Evolutionary conservation across 2,797 vertebrate species (phyloP), one percentile per base, ranked within the genome.

Genomic region (Selene dorsalis): DNA sequence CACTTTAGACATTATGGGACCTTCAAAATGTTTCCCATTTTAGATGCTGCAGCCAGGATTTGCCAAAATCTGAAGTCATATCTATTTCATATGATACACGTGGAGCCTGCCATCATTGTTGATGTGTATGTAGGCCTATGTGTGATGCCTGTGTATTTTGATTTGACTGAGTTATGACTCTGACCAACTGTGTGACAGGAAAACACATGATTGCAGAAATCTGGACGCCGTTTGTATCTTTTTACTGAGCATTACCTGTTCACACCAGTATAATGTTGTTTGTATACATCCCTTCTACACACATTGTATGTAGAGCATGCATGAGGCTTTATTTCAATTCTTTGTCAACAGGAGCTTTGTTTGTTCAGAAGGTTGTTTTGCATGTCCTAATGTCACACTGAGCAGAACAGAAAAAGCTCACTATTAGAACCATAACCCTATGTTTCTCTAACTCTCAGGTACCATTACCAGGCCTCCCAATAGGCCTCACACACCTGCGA

Each of bases 341-440:
- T 41, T 20, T 48, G 28, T 28, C 6, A 77, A 43, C 50, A 69
- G 28, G 63, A 22, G 8, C 26, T 41, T n/a, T n/a, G n/a, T n/a
- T n/a, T n/a, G n/a, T n/a, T n/a, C 73, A 41, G 59, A 70, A 61
- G 6, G 65, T 56, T 80, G 64, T 61, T 82, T 64, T 60, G 41
- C 75, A 28, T 67, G 71, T 79, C 67, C 69, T 66, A 18, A 3
- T 62, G 41, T 48, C 18, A 5, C 52, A 39, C 60, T 57, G 68
- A 83, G 70, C 58, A 20, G 45, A 80, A 69, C 17, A 65, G 61
- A 93, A 90, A 80, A 92, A 89, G 89, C 89, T 87, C 89, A 88
- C 20, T 50, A 70, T 78, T 83, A 74, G 75, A 80, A 79, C 55
- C 80, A 45, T 16, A 62, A 84, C 22, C 58, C 63, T 55, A 8